These are phyloP conservation scores for Liodrosophila aerea DNA, from an alignment of 2,888 invertebrate species.

Conservation along the genomic window DNA sequence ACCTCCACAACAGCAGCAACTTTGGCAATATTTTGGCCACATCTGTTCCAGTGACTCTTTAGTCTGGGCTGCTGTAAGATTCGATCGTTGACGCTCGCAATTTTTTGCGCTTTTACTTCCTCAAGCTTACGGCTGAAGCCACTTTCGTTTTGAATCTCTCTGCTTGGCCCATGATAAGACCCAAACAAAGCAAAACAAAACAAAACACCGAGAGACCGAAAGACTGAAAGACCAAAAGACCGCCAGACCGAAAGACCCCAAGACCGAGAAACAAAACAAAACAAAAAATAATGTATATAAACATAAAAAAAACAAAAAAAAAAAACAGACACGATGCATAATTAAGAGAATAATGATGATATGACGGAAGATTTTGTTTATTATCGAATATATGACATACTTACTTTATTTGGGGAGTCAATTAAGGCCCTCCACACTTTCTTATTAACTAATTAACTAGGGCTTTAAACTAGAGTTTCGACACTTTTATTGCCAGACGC, in stretches of 20 bases:
- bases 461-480: too few species aligned
- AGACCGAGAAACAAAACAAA: not conserved
- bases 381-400: too few species aligned
- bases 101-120: conserved; percentile 66
- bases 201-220: not conserved
- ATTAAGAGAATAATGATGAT: conserved; percentile 3
- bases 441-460: too few species aligned
- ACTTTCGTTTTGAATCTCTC: conserved; percentile 36
- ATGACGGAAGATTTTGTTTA: not conserved
- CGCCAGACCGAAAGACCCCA: not conserved
- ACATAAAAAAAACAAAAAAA: not conserved
- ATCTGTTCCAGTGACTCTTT: conserved; percentile 19
- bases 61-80: conserved; percentile 38
- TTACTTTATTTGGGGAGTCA: conserved; percentile 1
- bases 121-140: conserved; percentile 39
- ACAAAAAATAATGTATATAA: not conserved
- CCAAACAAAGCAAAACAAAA: conserved; percentile 11
- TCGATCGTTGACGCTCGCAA: conserved; percentile 25
- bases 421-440: not conserved
- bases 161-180: not conserved
- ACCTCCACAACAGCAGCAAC: not conserved
- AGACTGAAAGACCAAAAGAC: not conserved
- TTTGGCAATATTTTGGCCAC: conserved; percentile 19
- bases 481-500: too few species aligned
- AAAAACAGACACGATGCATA: not conserved